Base-by-base conservation (phyloP, 2,888 invertebrate genomes). In the Alsophila aescularia region DNA sequence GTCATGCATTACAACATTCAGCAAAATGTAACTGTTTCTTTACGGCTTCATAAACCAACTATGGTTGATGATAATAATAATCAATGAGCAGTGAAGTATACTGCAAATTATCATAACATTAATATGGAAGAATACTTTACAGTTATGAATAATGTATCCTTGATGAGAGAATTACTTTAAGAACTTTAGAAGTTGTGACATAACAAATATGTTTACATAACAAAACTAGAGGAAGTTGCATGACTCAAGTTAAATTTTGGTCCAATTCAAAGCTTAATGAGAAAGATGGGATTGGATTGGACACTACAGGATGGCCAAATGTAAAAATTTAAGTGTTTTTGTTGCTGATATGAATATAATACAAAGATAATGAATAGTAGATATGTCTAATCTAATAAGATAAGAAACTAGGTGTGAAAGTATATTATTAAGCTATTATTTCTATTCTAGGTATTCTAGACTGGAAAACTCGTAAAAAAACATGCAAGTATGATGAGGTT, bases 11-110 rank as follows among this genome's bases (percentile, higher is more conserved):
- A 29, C 29, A 29, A 29, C 10, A 29, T 29, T 29, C 10, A 29
- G n/a, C 29, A 29, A 3, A 29, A 29, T 29, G n/a, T 29, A 10
- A 77, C 79, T 63, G 79, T 82, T 78, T 70, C 59, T 75, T 75
- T 78, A 72, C 79, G 52, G 78, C 82, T 82, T 81, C 74, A 82
- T 69, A 77, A 75, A 73, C 69, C 76, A 81, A 77, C 68, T 76
- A 72, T 62, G 59, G 79, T 75, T 76, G 72, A 58, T 61, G 63
- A 77, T 77, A 73, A 76, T 78, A 76, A 73, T 74, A 71, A 79
- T 75, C 36, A 61, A 63, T 68, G 66, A 63, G 70, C 70, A 69
- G 68, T 69, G 62, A 69, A 64, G 65, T 63, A 60, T 54, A 56
- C 62, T 32, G 12, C 60, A 52, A 64, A 56, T 69, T 68, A 64